A percentile compares a stretch with the other conserved stretches of the same genome.
Evolutionary conservation across 2,113 vertebrate species (phyloP).

Genomic region (Talpa occidentalis): DNA sequence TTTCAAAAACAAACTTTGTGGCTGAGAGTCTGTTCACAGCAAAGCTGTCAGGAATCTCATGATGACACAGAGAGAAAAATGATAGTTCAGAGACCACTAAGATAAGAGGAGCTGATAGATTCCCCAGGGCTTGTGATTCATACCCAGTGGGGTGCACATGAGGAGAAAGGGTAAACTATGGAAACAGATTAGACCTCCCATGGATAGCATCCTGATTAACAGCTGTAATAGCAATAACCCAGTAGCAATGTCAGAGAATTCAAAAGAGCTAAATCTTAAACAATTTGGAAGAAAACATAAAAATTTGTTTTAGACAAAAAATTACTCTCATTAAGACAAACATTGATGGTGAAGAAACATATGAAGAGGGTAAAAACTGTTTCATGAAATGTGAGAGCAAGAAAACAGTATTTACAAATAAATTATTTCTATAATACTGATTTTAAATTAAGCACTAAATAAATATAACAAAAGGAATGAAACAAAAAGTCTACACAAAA

Average conservation of each 20-base stretch:
- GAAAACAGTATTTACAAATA: neutral
- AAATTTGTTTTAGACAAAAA: neutral
- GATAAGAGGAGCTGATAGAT: too few relatives aligned
- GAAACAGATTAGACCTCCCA: too few relatives aligned
- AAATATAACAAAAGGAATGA: neutral
- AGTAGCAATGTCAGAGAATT: neutral
- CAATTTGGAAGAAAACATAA: neutral
- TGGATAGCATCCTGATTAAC: too few relatives aligned
- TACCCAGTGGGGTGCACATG: too few relatives aligned
- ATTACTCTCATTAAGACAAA: neutral
- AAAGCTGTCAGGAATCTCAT: too few relatives aligned
- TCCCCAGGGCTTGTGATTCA: too few relatives aligned
- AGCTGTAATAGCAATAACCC: neutral
- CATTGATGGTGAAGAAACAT: neutral
- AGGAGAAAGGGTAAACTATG: too few relatives aligned
- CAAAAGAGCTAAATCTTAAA: constrained; percentile 6
- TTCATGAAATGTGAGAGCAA: neutral
- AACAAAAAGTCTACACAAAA: constrained; percentile 21
- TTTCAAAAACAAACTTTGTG: too few relatives aligned
- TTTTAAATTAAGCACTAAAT: constrained; percentile 31
- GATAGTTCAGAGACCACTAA: too few relatives aligned
- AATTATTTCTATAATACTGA: neutral
- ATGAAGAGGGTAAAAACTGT: neutral
- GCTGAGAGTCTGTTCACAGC: too few relatives aligned
- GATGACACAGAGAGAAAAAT: too few relatives aligned